Percentiles rank a stretch among this genome's conserved stretches.
These are phyloP conservation scores for Apeltes quadracus DNA, from an alignment of 2,113 vertebrate species.

Conservation along the genomic window DNA sequence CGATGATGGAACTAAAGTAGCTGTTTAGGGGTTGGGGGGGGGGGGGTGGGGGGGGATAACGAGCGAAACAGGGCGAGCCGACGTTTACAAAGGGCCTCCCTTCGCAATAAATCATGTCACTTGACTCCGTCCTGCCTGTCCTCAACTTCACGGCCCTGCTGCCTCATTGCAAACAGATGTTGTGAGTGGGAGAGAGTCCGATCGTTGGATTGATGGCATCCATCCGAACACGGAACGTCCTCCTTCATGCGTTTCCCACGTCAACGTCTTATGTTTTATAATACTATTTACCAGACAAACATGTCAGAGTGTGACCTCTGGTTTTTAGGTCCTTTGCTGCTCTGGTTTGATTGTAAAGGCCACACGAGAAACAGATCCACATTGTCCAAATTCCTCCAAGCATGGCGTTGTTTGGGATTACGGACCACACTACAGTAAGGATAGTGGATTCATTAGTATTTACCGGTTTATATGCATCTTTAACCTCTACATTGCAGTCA, in stretches of 20 bases:
- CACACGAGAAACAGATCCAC: too few species aligned
- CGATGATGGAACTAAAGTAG: conserved; percentile 50
- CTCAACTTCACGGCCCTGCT: conserved; percentile 52
- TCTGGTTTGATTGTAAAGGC: background rate
- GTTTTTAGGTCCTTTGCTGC: background rate
- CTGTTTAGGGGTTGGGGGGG: conserved; percentile 27
- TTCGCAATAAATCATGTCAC: conserved; percentile 64
- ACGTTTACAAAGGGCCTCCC: conserved; percentile 30
- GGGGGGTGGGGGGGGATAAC: background rate
- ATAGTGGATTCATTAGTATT: background rate
- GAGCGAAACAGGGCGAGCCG: background rate
- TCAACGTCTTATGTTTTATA: background rate
- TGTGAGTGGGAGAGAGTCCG: background rate
- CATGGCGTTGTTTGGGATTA: too few species aligned
- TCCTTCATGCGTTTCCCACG: conserved; percentile 11
- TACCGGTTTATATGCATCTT: too few species aligned
- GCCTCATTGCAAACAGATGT: conserved; percentile 72
- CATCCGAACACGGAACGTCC: background rate
- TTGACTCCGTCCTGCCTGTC: conserved; percentile 69
- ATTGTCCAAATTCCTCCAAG: too few species aligned
- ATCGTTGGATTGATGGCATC: conserved; percentile 16
- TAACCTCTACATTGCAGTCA: too few species aligned
- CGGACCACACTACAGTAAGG: background rate
- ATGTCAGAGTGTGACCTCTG: background rate
- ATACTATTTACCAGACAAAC: background rate